phyloP scores from a whole-genome alignment of 2,113 vertebrate species.

The Nothobranchius furzeri region DNA sequence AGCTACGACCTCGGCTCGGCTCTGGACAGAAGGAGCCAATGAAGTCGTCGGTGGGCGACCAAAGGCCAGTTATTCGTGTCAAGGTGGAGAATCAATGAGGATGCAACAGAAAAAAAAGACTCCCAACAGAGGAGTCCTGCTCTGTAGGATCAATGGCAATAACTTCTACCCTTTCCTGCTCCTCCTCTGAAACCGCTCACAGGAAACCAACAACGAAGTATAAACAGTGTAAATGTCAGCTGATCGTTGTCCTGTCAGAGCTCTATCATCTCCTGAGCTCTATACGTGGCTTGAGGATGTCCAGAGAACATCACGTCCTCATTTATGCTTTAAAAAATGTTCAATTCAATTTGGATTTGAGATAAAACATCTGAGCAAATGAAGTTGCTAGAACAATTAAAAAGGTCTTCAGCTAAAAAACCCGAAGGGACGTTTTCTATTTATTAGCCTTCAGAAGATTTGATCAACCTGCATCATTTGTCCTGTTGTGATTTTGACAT shows the following conservation, averaged over 20 bases:
- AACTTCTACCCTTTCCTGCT: constrained; percentile 10
- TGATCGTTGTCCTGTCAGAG: constrained; percentile 34
- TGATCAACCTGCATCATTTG: background rate
- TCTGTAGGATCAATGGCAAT: constrained; percentile 53
- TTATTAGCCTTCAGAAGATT: background rate
- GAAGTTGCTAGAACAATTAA: background rate
- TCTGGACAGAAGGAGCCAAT: background rate
- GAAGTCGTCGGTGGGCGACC: constrained; percentile 7
- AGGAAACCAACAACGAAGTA: constrained; percentile 15
- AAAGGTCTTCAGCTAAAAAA: background rate
- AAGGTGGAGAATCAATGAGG: constrained; percentile 39
- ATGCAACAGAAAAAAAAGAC: constrained; percentile 36
- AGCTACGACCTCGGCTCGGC: background rate
- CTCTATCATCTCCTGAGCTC: constrained; percentile 23
- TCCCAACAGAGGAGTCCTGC: constrained; percentile 21
- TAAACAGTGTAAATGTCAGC: constrained; percentile 21
- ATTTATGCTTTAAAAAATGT: too few species aligned
- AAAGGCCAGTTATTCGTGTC: constrained; percentile 55
- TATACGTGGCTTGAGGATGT: background rate
- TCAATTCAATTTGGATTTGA: too few species aligned
- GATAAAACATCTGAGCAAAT: too few species aligned
- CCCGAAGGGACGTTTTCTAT: background rate
- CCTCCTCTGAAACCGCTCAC: constrained; percentile 31
- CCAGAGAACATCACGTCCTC: background rate
- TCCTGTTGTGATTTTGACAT: constrained; percentile 7